Conservation (phyloP, 53 echinoderm and acorn worm species). For the Hippasteria phrygiana region DNA sequence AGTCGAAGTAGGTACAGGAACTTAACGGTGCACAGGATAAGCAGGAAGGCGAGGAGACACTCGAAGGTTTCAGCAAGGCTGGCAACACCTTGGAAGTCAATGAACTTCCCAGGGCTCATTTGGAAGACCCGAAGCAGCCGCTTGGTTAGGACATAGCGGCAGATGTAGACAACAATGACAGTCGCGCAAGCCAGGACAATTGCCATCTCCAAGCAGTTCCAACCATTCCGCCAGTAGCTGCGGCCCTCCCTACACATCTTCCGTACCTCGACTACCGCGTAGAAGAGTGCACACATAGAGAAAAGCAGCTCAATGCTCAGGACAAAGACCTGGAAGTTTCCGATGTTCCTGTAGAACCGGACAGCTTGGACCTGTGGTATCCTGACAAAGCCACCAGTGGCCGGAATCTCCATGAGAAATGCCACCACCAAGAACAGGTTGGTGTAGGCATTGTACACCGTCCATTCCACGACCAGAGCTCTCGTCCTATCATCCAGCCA, state of each 20-base stretch:
- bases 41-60: constrained; percentile 74
- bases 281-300: constrained; percentile 60
- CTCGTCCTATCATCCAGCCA: constrained; percentile 86
- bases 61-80: constrained; percentile 66
- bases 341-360: constrained; percentile 73
- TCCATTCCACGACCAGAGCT: constrained; percentile 90
- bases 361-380: constrained; percentile 69
- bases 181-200: constrained; percentile 67
- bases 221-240: constrained; percentile 64
- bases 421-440: constrained; percentile 89
- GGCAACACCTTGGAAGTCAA: constrained; percentile 78
- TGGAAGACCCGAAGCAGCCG: constrained; percentile 59
- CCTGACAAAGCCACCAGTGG: constrained; percentile 79
- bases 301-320: constrained; percentile 78
- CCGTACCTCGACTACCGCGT: constrained; percentile 66
- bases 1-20: constrained; percentile 83
- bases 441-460: constrained; percentile 89
- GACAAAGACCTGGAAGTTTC: constrained; percentile 74
- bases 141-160: constrained; percentile 68
- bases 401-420: constrained; percentile 77
- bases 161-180: constrained; percentile 74
- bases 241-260: constrained; percentile 51
- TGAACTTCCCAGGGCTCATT: constrained; percentile 32
- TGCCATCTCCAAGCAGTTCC: constrained; percentile 84
- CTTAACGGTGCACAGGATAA: constrained; percentile 85